A percentile compares a stretch with the other conserved stretches of the same genome.
Conservation (phyloP, 2,113 vertebrate species). For the Pelecanoides urinatrix region DNA sequence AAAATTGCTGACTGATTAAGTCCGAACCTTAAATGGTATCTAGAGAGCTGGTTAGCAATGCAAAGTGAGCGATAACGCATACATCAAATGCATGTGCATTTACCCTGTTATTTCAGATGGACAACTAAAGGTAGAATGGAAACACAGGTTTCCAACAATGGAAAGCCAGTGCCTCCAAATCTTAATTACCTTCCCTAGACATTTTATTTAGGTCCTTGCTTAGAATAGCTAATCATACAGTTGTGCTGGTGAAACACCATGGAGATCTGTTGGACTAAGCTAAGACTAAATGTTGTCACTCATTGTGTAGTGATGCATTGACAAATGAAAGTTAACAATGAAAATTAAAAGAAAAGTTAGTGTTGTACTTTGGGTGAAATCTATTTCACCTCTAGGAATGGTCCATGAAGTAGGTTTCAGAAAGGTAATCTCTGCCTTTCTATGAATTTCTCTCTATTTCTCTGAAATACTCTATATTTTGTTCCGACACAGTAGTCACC, state of each 20-base stretch:
- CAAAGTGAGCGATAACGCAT: conserved; percentile 74
- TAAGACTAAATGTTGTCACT: neutral
- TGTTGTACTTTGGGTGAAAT: neutral
- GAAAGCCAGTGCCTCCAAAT: neutral
- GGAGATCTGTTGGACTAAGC: neutral
- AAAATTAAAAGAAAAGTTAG: neutral
- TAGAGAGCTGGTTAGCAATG: conserved; percentile 84
- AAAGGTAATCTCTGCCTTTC: neutral
- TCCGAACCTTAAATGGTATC: conserved; percentile 83
- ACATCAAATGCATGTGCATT: conserved; percentile 63
- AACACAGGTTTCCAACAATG: neutral
- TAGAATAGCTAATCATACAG: neutral
- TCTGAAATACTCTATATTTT: neutral
- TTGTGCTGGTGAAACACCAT: neutral
- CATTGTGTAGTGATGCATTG: neutral
- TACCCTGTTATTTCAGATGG: conserved; percentile 21
- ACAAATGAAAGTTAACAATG: neutral
- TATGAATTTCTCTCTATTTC: neutral
- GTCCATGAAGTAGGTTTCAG: neutral
- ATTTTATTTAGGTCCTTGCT: neutral
- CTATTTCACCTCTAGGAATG: neutral
- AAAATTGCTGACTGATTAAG: conserved; percentile 87
- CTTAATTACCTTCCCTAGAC: neutral
- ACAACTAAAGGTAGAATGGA: neutral
- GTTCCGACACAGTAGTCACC: accelerated